Percentiles rank a stretch among this genome's conserved stretches.
Evolutionary conservation across 2,113 vertebrate genomes (phyloP).

Genomic region (Terrapene triunguis): DNA sequence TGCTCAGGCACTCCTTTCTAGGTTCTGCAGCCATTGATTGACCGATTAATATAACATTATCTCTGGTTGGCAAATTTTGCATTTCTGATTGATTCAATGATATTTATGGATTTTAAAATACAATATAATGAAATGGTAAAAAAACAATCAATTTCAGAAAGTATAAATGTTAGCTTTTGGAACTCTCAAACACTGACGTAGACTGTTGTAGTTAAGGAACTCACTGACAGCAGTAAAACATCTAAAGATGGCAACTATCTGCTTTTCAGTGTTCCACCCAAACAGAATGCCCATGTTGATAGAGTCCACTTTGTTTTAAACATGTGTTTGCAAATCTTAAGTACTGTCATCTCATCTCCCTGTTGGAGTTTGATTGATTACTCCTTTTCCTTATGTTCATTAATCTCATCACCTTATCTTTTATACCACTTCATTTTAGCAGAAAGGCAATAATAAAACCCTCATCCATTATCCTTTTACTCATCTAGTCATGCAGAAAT

Average conservation of each 20-base stretch:
- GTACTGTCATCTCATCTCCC: constrained; percentile 80
- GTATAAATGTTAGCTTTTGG: not conserved
- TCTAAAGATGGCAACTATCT: not conserved
- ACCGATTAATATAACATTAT: not conserved
- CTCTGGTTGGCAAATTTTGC: not conserved
- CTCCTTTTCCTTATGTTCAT: constrained; percentile 95
- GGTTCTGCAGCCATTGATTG: not conserved
- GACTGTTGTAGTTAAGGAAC: not conserved
- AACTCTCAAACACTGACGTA: not conserved
- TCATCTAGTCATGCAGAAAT: constrained; percentile 97
- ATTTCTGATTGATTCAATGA: not conserved
- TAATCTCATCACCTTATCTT: constrained; percentile 99
- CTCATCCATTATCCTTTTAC: constrained; percentile 99
- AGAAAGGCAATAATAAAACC: constrained; percentile 99
- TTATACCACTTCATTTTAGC: constrained; percentile 98
- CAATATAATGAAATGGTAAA: not conserved
- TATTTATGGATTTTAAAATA: not conserved
- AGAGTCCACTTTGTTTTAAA: constrained; percentile 74
- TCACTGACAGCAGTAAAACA: not conserved
- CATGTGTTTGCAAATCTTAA: constrained; percentile 80
- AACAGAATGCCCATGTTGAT: constrained; percentile 40
- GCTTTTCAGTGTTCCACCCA: constrained; percentile 39
- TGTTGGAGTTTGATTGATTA: constrained; percentile 95
- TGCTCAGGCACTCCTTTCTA: not conserved
- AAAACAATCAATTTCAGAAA: not conserved